Evolutionary conservation across 2,888 invertebrate genomes (phyloP).

Genomic region (Drosophila trichaetosa): DNA sequence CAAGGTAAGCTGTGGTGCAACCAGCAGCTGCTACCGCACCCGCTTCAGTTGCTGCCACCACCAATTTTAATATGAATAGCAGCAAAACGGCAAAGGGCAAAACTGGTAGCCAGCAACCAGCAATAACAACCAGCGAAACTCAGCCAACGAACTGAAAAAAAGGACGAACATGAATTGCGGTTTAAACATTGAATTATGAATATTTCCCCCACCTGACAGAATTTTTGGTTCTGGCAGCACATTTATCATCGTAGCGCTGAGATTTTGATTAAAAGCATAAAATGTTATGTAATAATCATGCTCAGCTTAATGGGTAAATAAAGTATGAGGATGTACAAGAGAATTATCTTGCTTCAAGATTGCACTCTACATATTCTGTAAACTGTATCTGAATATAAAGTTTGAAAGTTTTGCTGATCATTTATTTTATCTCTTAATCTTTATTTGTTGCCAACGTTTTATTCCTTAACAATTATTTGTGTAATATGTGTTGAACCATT

Average conservation of each 20-base stretch:
- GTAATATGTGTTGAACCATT: not conserved
- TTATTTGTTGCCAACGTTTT: not conserved
- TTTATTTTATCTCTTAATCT: not conserved
- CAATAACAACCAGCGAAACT: conserved; percentile 21
- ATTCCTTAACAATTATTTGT: not conserved
- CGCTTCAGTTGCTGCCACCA: conserved; percentile 24
- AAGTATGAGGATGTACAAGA: not conserved
- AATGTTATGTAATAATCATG: conserved; percentile 67
- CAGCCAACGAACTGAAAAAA: conserved; percentile 35
- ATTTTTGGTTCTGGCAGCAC: conserved; percentile 33
- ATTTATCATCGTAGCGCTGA: conserved; percentile 68
- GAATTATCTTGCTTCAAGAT: not conserved
- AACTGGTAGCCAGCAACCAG: conserved; percentile 50
- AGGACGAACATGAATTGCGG: conserved; percentile 72
- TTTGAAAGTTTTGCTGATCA: not conserved
- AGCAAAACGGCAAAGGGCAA: conserved; percentile 56
- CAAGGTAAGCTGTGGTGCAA: conserved; percentile 72
- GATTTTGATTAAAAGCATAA: conserved; percentile 75
- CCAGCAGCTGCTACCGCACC: conserved; percentile 36
- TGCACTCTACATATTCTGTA: conserved; percentile 1
- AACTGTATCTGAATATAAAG: not conserved
- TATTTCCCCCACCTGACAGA: conserved; percentile 38
- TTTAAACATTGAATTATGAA: conserved; percentile 78
- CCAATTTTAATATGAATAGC: conserved; percentile 75
- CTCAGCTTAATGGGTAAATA: conserved; percentile 35